Evolutionary conservation across 2,113 vertebrate species (phyloP).

Genomic region (Hippocampus comes): DNA sequence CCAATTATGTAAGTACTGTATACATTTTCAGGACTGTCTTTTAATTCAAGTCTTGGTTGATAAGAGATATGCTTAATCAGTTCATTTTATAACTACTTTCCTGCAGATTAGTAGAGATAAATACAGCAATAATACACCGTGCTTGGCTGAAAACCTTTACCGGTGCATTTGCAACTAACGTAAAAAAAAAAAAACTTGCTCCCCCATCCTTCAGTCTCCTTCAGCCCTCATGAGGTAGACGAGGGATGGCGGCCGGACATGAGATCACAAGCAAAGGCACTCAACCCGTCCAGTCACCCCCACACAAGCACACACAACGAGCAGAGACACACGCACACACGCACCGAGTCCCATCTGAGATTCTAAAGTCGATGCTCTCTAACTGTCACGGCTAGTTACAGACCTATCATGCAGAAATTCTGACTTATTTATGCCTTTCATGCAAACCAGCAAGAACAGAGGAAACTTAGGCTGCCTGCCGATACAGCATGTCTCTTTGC

Average conservation of each 20-base stretch:
- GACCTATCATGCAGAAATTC: conserved; percentile 67
- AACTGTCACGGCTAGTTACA: conserved; percentile 68
- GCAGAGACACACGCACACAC: conserved; percentile 1
- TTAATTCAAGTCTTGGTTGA: too few species aligned
- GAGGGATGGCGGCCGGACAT: conserved; percentile 21
- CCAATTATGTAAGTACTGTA: too few species aligned
- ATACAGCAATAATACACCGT: not conserved
- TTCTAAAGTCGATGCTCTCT: conserved; percentile 56
- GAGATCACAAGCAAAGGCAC: conserved; percentile 24
- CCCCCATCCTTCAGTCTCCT: conserved; percentile 6
- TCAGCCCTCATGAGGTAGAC: conserved; percentile 38
- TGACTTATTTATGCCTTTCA: conserved; percentile 69
- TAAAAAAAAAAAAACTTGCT: conserved; percentile 13
- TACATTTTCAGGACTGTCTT: too few species aligned
- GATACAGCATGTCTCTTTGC: conserved; percentile 19
- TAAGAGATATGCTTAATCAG: too few species aligned
- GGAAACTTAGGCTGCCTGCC: conserved; percentile 50
- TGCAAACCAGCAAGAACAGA: conserved; percentile 52
- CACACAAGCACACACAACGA: not conserved
- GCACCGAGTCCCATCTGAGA: conserved; percentile 44
- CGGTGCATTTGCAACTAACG: conserved; percentile 33
- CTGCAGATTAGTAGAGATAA: not conserved
- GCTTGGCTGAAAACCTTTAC: not conserved
- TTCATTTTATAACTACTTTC: not conserved
- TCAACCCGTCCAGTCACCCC: not conserved